Evolutionary conservation across 92 coral and sea anemone species (phyloP).

Genomic region (Palythoa grandiflora): DNA sequence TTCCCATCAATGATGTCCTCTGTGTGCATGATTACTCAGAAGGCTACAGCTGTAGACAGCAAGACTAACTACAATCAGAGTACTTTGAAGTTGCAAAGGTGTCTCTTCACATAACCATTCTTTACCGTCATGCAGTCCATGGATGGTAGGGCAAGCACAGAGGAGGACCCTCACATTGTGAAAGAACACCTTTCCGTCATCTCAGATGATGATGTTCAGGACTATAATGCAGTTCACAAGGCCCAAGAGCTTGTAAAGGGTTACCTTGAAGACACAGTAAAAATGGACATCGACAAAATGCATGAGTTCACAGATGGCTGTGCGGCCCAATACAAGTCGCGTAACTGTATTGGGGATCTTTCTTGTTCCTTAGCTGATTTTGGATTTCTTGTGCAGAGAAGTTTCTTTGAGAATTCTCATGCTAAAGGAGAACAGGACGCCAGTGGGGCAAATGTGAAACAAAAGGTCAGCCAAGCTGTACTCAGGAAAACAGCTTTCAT

Average conservation of each 20-base stretch:
- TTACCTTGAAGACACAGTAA: conserved; percentile 40
- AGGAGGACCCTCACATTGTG: conserved; percentile 50
- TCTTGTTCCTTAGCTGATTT: conserved; percentile 70
- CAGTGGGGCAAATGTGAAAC: conserved; percentile 67
- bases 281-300: conserved; percentile 27
- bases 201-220: conserved; percentile 64
- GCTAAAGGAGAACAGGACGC: conserved; percentile 40
- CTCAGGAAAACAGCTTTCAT: conserved; percentile 58
- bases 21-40: conserved; percentile 46
- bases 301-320: conserved; percentile 75
- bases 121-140: conserved; percentile 68
- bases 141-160: conserved; percentile 64
- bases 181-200: conserved; percentile 69
- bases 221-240: conserved; percentile 58
- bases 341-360: conserved; percentile 54
- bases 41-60: conserved; percentile 58
- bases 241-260: conserved; percentile 48
- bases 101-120: conserved; percentile 61
- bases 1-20: conserved; percentile 48
- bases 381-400: conserved; percentile 47
- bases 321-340: conserved; percentile 73
- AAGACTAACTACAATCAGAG: conserved; percentile 69
- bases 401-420: conserved; percentile 44
- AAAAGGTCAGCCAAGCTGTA: conserved; percentile 72
- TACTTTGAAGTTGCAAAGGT: conserved; percentile 65